Conservation (phyloP, 2,888 invertebrate species). For the Drosophila buzzatii region DNA sequence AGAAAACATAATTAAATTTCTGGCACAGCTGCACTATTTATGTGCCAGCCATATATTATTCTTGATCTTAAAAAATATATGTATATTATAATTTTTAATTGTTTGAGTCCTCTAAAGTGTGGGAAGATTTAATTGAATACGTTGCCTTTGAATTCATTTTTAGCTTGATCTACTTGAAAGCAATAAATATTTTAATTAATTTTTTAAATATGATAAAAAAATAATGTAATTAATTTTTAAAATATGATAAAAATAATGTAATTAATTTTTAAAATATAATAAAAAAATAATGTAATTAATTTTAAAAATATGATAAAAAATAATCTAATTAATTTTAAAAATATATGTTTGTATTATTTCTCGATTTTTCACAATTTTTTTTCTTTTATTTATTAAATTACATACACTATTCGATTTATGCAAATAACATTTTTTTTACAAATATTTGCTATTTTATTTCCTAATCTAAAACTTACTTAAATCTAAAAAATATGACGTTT, state of each 20-base stretch:
- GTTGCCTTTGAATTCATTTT: not conserved
- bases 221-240: too few species aligned
- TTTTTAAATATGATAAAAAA: too few species aligned
- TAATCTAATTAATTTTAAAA: too few species aligned
- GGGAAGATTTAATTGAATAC: constrained; percentile 1
- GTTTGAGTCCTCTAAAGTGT: not conserved
- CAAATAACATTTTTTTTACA: not conserved
- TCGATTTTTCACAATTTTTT: too few species aligned
- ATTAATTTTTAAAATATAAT: too few species aligned
- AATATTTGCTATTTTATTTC: too few species aligned
- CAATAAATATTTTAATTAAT: not conserved
- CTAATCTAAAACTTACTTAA: too few species aligned
- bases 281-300: not conserved
- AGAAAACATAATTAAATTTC: not conserved
- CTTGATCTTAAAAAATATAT: not conserved
- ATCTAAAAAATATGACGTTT: too few species aligned
- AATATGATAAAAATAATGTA: too few species aligned
- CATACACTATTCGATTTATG: not conserved
- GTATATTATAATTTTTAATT: constrained; percentile 6
- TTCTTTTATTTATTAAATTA: too few species aligned
- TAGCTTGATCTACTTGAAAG: not conserved
- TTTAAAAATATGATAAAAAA: too few species aligned
- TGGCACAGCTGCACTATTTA: constrained; percentile 8
- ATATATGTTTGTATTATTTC: too few species aligned
- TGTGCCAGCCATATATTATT: constrained; percentile 1